These are phyloP conservation scores for Tanytarsus gracilentus DNA, from an alignment of 2,888 invertebrate species.

Conservation along the genomic window DNA sequence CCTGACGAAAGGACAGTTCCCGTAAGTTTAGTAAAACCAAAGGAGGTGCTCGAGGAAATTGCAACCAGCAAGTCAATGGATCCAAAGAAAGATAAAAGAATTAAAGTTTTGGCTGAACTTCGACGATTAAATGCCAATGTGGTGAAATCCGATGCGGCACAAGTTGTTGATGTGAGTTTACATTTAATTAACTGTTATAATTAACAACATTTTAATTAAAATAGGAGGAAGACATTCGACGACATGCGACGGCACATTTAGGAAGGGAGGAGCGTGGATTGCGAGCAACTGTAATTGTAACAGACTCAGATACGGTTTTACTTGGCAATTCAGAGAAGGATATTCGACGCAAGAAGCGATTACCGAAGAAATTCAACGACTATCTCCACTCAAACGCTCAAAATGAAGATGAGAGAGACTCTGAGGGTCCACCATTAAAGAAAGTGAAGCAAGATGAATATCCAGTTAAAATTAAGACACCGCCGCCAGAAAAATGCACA, in stretches of 20 bases:
- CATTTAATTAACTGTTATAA: neutral
- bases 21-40: slow-evolving; percentile 31
- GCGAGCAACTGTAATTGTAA: slow-evolving; percentile 59
- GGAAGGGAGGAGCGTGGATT: slow-evolving; percentile 64
- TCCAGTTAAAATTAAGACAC: slow-evolving; percentile 1
- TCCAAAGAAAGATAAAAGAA: slow-evolving; percentile 34
- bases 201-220: slow-evolving; percentile 37
- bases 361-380: slow-evolving; percentile 54
- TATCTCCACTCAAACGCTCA: slow-evolving; percentile 39
- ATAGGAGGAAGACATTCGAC: slow-evolving; percentile 40
- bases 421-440: neutral
- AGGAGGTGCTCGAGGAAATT: neutral
- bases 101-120: neutral
- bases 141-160: neutral
- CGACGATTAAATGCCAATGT: slow-evolving; percentile 6
- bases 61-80: slow-evolving; percentile 30
- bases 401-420: slow-evolving; percentile 32
- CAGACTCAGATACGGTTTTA: slow-evolving; percentile 55
- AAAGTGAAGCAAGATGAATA: slow-evolving; percentile 5
- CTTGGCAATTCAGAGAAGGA: slow-evolving; percentile 47
- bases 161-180: neutral
- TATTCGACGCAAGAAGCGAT: slow-evolving; percentile 49
- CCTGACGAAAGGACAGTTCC: slow-evolving; percentile 34
- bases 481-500: slow-evolving; percentile 20
- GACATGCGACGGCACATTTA: slow-evolving; percentile 45